Base-by-base conservation (phyloP, 2,888 invertebrate species). In the Dicyrtoma fusca region DNA sequence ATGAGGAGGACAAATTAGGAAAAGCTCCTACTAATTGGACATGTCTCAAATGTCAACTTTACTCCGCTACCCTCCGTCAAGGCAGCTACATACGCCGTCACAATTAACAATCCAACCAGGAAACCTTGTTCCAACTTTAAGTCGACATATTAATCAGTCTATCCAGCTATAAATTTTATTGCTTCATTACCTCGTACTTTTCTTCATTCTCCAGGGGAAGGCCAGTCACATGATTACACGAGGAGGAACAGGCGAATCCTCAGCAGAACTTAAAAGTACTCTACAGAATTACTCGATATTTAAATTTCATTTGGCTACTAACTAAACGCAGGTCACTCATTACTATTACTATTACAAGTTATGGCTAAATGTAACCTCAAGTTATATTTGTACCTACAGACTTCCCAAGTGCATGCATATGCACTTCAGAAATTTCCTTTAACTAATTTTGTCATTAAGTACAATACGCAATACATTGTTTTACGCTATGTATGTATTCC, bases 1-100 rank as follows among this genome's bases (percentile, higher is more conserved):
- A 47, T 64, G 64, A 64, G 49, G 64, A 64, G 64, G 23, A 64
- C 64, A 64, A 64, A 64, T 64, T 47, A 64, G 64, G 47, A 64
- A 64, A 64, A 64, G 64, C 64, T 64, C 23, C 62, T 47, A 47
- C 64, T 64, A 64, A 64, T 64, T 64, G 64, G 64, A 64, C 64
- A 49, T 64, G 64, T 64, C 64, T 64, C 64, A 64, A 42, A 62
- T 64, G 64, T 64, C 64, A 64, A 64, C 64, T 64, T 47, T 47
- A 19, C 19, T 19, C 44, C 17, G 4, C n/a, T n/a, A 26, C 23
- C 55, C 23, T 23, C 55, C 19, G 13, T 1, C 11, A 49, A 49
- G 6, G 8, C 6, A 25, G 19, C 62, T 44, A 53, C 53, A 23
- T 11, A 53, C 53, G 10, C 53, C 19, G 3, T 64, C 64, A 47